Evolutionary conservation across 1,140 invertebrate genomes (phyloP), one percentile per base, ranked within the genome.

Genomic region (Oscheius sp.): DNA sequence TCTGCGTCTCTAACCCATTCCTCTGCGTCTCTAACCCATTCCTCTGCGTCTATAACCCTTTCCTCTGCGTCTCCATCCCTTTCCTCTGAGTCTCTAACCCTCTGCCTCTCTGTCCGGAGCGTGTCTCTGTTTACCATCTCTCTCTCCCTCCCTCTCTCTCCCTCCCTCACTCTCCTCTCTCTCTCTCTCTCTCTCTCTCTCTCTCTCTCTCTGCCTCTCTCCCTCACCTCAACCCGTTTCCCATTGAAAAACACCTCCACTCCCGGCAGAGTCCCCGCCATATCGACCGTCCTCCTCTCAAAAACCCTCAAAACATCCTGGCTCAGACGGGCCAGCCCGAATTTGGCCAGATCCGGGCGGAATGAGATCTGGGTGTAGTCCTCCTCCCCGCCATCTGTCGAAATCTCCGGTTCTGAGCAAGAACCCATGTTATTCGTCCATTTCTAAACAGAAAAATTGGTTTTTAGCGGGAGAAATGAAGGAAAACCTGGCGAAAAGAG

Each of bases 281-380:
- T 89, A 86, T 99, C 96, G 84, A 91, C 98, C 0, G 95, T 95
- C 85, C 96, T 88, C 62, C 94, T 87, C 0, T 90, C 91, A 90
- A 99, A 93, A 2, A 99, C 84, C 32, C 89, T 89, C 15, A 97
- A 91, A 79, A 94, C 95, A 85, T 97, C 95, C 58, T 91, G 89
- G 13, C 31, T 35, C 10, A 89, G 85, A 97, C 93, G 10, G 98
- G 85, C 59, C 86, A 88, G 38, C n/a, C 38, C 38, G 84, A 99
- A 99, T 86, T 97, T 97, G 31, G 87, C 71, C 74, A 99, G 87
- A 88, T 98, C 95, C 0, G 96, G 95, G 67, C 89, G 90, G 85
- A 98, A 99, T 38, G 92, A 94, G 35, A 99, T 90, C 85, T 91
- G 91, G 0, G 95, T 97, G 84, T 90, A 98, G 87, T 98, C 95